phyloP scores from a whole-genome alignment of 2,888 invertebrate genomes.

The Meganola albula region DNA sequence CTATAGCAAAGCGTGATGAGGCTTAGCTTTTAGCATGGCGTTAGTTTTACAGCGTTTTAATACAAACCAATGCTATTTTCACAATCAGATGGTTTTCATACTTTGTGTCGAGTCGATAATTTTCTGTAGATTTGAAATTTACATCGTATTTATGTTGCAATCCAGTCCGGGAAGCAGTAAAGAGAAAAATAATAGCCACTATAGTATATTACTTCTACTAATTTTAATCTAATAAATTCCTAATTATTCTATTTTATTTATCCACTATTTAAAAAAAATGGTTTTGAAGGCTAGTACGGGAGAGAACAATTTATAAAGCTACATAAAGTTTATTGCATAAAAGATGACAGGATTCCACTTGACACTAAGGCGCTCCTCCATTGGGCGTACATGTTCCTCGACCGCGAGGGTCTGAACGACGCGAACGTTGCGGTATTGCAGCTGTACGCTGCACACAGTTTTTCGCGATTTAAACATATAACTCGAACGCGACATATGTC shows the following conservation, averaged over 20 bases:
- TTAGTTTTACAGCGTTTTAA: conserved; percentile 48
- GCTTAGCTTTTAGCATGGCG: conserved; percentile 43
- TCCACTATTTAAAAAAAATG: conserved; percentile 19
- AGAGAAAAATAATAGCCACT: conserved; percentile 69
- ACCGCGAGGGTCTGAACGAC: no score
- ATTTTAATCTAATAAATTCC: conserved; percentile 24
- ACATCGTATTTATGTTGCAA: conserved; percentile 33
- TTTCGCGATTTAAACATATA: no score
- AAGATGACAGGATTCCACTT: no score
- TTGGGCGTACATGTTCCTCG: no score
- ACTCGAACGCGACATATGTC: no score
- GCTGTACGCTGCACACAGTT: no score
- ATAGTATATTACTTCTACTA: conserved; percentile 49
- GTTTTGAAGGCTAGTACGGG: no score
- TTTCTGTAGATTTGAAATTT: conserved; percentile 82
- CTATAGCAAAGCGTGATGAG: conserved; percentile 57
- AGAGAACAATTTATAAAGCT: no score
- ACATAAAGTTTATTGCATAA: no score
- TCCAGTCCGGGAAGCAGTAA: conserved; percentile 74
- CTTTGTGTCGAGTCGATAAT: conserved; percentile 97
- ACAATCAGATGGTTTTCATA: conserved; percentile 98
- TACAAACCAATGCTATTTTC: conserved; percentile 96
- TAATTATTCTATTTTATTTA: conserved; percentile 17
- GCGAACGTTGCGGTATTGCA: no score
- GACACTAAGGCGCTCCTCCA: no score